phyloP scores from a whole-genome alignment of 2,888 invertebrate species.

The Ligdia adustata region DNA sequence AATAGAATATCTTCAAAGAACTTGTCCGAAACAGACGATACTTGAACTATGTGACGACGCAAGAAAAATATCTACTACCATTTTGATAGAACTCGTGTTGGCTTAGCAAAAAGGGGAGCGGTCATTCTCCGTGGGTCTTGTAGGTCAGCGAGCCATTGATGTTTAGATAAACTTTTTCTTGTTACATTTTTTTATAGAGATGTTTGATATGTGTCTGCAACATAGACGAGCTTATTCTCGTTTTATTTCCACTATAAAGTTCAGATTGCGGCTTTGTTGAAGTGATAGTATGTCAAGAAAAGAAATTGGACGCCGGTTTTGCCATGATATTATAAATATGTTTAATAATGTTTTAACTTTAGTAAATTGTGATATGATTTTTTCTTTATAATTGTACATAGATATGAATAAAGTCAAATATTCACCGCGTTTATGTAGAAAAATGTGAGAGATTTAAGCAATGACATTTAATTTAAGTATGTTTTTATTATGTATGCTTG shows the following conservation, averaged over 20 bases:
- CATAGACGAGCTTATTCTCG: slow-evolving; percentile 23
- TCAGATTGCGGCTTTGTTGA: slow-evolving; percentile 19
- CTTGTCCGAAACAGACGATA: slow-evolving; percentile 5
- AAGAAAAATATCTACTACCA: slow-evolving; percentile 11
- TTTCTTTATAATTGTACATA: neutral
- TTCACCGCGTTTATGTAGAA: no score
- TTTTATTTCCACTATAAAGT: slow-evolving; percentile 15
- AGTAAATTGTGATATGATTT: neutral
- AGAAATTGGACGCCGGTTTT: slow-evolving; percentile 15
- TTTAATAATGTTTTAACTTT: no score
- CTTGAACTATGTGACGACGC: slow-evolving; percentile 8
- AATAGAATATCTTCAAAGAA: neutral
- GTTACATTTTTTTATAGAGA: slow-evolving; percentile 31
- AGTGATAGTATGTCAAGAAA: slow-evolving; percentile 11
- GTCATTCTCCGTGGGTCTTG: slow-evolving; percentile 13
- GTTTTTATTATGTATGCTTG: no score
- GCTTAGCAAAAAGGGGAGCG: slow-evolving; percentile 22
- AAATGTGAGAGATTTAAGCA: no score
- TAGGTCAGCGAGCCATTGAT: slow-evolving; percentile 33
- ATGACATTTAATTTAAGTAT: no score
- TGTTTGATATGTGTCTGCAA: slow-evolving; percentile 32
- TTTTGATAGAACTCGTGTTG: slow-evolving; percentile 16
- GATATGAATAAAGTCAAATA: neutral
- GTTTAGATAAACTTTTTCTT: slow-evolving; percentile 31
- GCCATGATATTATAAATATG: slow-evolving; percentile 11